Base-by-base conservation (phyloP, 2,113 vertebrate species). In the Alethe diademata region DNA sequence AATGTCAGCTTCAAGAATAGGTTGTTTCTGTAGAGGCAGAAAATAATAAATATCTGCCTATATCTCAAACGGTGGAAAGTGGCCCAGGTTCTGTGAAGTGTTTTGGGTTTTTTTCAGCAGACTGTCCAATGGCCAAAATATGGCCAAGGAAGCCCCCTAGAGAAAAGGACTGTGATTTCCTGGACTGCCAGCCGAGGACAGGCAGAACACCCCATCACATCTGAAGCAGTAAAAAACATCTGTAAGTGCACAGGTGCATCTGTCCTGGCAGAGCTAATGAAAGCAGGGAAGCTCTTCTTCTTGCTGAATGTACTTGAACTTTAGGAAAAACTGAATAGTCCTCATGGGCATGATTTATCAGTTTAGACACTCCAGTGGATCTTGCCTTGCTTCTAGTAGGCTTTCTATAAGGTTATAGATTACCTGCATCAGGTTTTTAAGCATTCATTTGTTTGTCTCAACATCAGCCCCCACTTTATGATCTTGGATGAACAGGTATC, bases 11-110 rank as follows among this genome's bases (percentile, higher is more conserved):
- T 8, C 16, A 84, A 28, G 6, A 33, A 50, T 5, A 33, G 2
- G 8, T 6, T n/a, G 2, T 14, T 76, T 40, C 3, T 1, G 0
- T 0, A 57, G 14, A 65, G 35, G 3, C 11, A 65, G 11, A 1
- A 56, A 58, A 28, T 28, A 25, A 8, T 26, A 61, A 78, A 61
- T 18, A 26, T 3, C 14, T 48, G 11, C 5, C 40, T n/a, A 5
- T 24, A n/a, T 47, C n/a, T 81, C 23, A 51, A 33, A 58, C 17
- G 7, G 2, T 28, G 4, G 4, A 9, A 5, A 22, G 16, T 19
- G 4, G 3, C 5, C 10, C 31, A 31, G 5, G 2, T 64, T 62
- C 33, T 45, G 2, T 8, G 3, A 33, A 13, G 4, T 11, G 11
- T 1, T 66, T 50, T 25, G 43, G 20, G 8, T 1, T 3, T 25